These are phyloP conservation scores for Fregata magnificens DNA, from an alignment of 2,113 vertebrate species.

Conservation along the genomic window DNA sequence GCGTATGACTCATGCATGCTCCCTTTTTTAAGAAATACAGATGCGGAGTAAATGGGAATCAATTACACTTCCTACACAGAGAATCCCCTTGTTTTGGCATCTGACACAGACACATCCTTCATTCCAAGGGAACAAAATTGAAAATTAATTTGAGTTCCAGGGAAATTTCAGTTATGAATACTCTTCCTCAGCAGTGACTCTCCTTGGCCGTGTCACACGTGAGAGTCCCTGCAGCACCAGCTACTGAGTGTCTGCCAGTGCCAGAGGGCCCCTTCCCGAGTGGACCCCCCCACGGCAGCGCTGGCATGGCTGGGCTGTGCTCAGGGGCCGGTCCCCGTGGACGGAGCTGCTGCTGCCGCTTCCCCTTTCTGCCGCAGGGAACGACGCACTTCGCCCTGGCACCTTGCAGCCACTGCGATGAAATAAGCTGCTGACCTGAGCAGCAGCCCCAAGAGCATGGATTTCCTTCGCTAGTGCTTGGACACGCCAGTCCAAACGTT, in stretches of 20 bases:
- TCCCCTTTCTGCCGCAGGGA: rapidly evolving
- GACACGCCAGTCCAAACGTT: not conserved
- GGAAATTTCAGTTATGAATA: not conserved
- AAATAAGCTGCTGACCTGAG: not conserved
- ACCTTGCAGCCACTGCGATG: not conserved
- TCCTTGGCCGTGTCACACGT: rapidly evolving
- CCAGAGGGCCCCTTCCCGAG: not conserved
- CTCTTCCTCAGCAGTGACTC: not conserved
- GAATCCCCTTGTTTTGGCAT: not conserved
- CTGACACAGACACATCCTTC: not conserved
- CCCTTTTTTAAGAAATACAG: not conserved
- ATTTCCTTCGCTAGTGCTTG: not conserved
- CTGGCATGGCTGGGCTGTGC: rapidly evolving
- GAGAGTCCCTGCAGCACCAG: not conserved
- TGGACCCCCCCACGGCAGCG: not conserved
- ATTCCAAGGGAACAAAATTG: not conserved
- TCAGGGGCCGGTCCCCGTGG: rapidly evolving
- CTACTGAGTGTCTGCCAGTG: not conserved
- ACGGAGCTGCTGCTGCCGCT: not conserved
- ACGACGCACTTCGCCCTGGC: rapidly evolving
- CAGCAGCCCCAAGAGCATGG: not conserved
- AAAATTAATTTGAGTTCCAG: not conserved
- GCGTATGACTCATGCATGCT: not conserved
- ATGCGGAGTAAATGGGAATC: not conserved
- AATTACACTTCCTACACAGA: not conserved